Evolutionary conservation across 2,113 vertebrate species (phyloP).

Genomic region (Calonectris borealis): DNA sequence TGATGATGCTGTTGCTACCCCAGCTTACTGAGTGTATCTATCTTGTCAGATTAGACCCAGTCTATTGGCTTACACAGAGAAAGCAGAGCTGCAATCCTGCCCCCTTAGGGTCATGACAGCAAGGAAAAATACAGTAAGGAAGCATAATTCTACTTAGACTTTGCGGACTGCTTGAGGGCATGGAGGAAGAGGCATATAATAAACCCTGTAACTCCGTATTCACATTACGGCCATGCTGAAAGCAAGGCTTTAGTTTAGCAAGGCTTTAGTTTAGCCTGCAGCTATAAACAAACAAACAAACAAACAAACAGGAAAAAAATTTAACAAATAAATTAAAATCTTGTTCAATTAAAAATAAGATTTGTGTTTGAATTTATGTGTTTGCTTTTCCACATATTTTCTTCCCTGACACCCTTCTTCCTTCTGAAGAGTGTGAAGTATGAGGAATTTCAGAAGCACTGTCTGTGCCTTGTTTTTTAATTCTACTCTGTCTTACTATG

Average conservation of each 20-base stretch:
- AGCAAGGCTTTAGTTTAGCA: not conserved
- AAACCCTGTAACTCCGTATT: not conserved
- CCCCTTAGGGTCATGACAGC: not conserved
- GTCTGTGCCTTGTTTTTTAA: not conserved
- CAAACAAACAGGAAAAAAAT: fast-evolving
- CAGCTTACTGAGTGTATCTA: not conserved
- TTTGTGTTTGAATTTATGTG: not conserved
- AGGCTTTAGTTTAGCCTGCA: not conserved
- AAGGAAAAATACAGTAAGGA: not conserved
- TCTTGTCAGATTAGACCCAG: not conserved
- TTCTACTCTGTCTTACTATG: not conserved
- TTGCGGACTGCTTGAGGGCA: not conserved
- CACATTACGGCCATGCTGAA: not conserved
- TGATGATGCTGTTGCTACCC: not conserved
- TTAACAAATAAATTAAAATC: not conserved
- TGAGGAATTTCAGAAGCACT: not conserved
- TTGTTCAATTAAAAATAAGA: not conserved
- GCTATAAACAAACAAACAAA: not conserved
- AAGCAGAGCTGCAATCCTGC: not conserved
- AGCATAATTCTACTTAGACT: not conserved
- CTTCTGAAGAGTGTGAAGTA: not conserved
- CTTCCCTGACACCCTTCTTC: not conserved
- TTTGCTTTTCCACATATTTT: not conserved
- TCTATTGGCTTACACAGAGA: not conserved
- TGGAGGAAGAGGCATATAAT: not conserved